Evolutionary conservation across 2,113 vertebrate species (phyloP).

Genomic region (Hippocampus comes): DNA sequence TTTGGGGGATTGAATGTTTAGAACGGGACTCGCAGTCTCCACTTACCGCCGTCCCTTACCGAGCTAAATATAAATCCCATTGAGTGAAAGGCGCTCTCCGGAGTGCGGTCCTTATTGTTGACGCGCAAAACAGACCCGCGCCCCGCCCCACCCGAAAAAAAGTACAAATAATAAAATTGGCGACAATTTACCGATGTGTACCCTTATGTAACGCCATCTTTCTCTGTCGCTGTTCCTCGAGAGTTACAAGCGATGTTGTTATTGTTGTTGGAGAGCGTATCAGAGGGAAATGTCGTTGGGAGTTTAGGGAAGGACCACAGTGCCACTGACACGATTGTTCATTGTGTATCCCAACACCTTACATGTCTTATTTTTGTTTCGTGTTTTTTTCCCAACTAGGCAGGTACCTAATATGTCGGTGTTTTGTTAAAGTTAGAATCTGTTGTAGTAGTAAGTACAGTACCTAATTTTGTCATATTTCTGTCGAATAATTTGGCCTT

Average conservation of each 20-base stretch:
- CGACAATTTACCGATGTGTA: not conserved
- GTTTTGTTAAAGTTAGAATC: no score
- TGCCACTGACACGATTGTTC: constrained; percentile 51
- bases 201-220: constrained; percentile 39
- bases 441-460: no score
- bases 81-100: constrained; percentile 59
- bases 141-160: constrained; percentile 2
- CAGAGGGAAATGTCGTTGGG: constrained; percentile 26
- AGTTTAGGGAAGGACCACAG: constrained; percentile 45
- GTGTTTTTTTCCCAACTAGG: no score
- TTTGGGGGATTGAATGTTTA: constrained; percentile 26
- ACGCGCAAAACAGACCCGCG: constrained; percentile 37
- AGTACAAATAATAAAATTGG: constrained; percentile 15
- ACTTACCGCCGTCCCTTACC: constrained; percentile 42
- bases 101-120: constrained; percentile 51
- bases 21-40: constrained; percentile 32
- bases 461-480: no score
- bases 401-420: no score
- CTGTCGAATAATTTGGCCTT: no score
- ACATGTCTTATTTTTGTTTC: not conserved
- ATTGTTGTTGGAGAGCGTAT: constrained; percentile 62
- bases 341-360: constrained; percentile 6
- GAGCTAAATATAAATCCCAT: constrained; percentile 62
- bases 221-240: constrained; percentile 16
- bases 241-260: constrained; percentile 57